These are phyloP conservation scores for Neodiprion fabricii DNA, from an alignment of 1,140 invertebrate genomes.

Conservation along the genomic window DNA sequence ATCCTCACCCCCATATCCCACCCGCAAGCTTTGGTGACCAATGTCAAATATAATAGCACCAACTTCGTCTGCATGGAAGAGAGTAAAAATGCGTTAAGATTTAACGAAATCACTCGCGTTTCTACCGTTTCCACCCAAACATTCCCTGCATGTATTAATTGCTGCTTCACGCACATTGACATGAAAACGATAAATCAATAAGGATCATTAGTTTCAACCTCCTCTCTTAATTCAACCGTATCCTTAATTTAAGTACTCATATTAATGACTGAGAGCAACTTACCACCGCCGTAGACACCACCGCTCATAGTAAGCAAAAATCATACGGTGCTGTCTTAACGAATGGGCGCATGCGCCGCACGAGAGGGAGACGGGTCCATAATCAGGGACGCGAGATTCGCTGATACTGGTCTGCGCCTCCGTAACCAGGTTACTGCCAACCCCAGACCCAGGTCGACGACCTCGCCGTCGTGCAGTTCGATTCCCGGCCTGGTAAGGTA, in stretches of 20 bases:
- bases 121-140: too few species aligned
- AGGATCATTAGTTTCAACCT: too few species aligned
- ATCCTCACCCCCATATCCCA: conserved; percentile 93
- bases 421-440: not conserved
- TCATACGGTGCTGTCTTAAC: not conserved
- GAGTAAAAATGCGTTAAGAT: not conserved
- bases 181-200: too few species aligned
- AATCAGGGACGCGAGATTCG: conserved; percentile 1
- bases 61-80: conserved; percentile 70
- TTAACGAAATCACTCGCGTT: too few species aligned
- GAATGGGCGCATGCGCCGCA: not conserved
- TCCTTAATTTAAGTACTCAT: not conserved
- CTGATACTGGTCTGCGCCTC: conserved; percentile 2
- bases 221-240: too few species aligned
- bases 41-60: conserved; percentile 81
- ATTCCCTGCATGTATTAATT: too few species aligned
- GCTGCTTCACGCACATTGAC: not conserved
- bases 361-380: not conserved
- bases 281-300: conserved; percentile 62
- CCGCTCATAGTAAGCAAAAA: conserved; percentile 57
- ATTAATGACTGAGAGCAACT: conserved; percentile 28
- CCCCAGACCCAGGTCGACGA: not conserved
- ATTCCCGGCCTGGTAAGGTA: too few species aligned
- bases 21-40: conserved; percentile 76
- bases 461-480: not conserved